phyloP scores from a whole-genome alignment of 2,113 vertebrate species.

The Sus scrofa region DNA sequence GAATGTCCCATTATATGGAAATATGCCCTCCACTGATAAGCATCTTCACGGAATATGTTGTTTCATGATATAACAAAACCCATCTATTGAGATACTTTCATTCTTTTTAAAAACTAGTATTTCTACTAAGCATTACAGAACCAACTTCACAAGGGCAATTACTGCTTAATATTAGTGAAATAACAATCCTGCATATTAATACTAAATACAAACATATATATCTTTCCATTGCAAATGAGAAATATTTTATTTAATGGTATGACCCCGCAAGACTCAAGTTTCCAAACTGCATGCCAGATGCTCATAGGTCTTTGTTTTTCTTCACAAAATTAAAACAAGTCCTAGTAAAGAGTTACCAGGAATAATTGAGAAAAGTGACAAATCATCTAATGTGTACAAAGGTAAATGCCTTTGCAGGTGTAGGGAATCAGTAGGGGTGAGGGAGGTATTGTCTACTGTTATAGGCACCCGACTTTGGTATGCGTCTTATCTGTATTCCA shows the following conservation, averaged over 20 bases:
- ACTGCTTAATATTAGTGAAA: neutral
- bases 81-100: neutral
- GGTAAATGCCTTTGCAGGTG: neutral
- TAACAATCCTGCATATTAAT: neutral
- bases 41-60: neutral
- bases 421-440: neutral
- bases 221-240: neutral
- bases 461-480: neutral
- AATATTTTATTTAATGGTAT: neutral
- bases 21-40: neutral
- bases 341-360: neutral
- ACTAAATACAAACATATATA: neutral
- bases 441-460: too few relatives aligned
- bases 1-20: neutral
- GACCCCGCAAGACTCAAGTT: neutral
- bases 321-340: neutral
- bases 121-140: neutral
- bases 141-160: neutral
- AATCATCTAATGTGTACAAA: neutral
- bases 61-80: neutral
- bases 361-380: neutral
- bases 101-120: neutral
- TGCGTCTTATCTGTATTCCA: constrained; percentile 43
- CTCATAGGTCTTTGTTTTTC: neutral
- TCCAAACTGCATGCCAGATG: neutral